Percentiles rank a stretch among this genome's conserved stretches.
phyloP scores from a whole-genome alignment of 2,888 invertebrate genomes.

The Drosophila rellima region DNA sequence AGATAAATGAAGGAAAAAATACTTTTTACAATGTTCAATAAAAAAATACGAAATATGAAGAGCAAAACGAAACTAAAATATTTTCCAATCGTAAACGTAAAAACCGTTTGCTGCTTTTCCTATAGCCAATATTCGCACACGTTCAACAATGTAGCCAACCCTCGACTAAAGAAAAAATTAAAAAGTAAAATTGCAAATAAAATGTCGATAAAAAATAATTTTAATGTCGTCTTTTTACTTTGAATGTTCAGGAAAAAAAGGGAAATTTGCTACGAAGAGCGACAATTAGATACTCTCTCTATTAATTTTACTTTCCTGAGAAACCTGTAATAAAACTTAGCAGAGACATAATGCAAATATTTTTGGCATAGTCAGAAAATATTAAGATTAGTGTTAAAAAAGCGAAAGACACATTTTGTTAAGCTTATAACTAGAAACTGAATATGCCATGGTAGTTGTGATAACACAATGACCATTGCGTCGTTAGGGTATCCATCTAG shows the following conservation, averaged over 20 bases:
- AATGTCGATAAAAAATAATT: constrained; percentile 78
- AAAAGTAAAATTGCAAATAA: constrained; percentile 66
- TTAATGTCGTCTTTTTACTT: constrained; percentile 78
- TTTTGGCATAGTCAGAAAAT: too few relatives aligned
- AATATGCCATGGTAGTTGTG: not conserved
- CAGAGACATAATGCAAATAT: too few relatives aligned
- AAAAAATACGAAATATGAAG: constrained; percentile 32
- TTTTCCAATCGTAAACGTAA: constrained; percentile 59
- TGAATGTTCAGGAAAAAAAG: constrained; percentile 34
- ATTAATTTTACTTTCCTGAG: too few relatives aligned
- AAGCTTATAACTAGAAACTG: not conserved
- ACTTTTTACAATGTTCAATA: constrained; percentile 62
- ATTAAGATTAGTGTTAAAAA: too few relatives aligned
- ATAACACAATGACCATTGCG: not conserved
- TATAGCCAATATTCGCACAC: constrained; percentile 46
- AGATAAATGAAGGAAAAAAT: constrained; percentile 57
- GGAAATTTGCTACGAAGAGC: not conserved
- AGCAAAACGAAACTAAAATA: constrained; percentile 62
- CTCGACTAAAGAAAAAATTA: constrained; percentile 44
- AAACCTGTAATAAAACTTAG: too few relatives aligned
- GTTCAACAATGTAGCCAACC: constrained; percentile 42
- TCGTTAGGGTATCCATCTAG: constrained; percentile 25
- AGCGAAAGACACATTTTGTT: too few relatives aligned
- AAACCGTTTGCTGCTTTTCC: constrained; percentile 21
- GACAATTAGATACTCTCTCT: constrained; percentile 36